These are phyloP conservation scores for Nycticorax nycticorax DNA, from an alignment of 2,113 vertebrate species.

Conservation along the genomic window DNA sequence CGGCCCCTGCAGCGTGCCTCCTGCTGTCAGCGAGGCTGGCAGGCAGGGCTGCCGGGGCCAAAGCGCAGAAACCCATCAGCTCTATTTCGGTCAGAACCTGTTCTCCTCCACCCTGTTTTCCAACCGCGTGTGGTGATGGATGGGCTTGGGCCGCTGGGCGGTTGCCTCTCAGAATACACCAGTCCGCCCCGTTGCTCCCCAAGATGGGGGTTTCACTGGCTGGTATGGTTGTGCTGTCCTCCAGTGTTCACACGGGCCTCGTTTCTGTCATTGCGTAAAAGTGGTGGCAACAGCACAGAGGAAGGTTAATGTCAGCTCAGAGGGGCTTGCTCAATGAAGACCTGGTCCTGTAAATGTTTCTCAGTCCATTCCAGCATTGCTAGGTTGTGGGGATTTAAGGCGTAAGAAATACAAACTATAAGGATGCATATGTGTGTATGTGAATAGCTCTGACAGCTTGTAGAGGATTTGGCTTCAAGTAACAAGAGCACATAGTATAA, in stretches of 20 bases:
- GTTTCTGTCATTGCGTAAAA: accelerated
- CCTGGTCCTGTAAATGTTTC: accelerated
- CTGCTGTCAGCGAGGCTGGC: accelerated
- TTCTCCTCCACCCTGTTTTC: too few relatives aligned
- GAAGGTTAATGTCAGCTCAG: too few relatives aligned
- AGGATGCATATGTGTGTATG: accelerated
- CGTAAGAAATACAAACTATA: not conserved
- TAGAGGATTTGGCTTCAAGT: accelerated
- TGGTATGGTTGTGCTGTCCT: accelerated
- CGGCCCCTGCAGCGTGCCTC: accelerated
- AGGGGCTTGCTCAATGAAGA: accelerated
- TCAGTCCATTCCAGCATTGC: accelerated
- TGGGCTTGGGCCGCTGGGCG: accelerated
- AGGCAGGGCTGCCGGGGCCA: accelerated
- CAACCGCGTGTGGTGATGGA: accelerated
- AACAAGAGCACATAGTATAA: not conserved
- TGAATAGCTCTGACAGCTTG: not conserved
- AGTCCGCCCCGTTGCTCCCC: accelerated
- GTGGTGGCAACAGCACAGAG: accelerated
- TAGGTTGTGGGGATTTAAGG: not conserved
- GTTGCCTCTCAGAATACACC: accelerated
- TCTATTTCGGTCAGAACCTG: accelerated
- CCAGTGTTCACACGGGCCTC: accelerated
- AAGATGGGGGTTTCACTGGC: accelerated
- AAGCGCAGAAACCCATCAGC: accelerated